Percentiles rank a stretch among this genome's conserved stretches.
Evolutionary conservation across 2,888 invertebrate genomes (phyloP).

Genomic region (Aleiodes testaceus): DNA sequence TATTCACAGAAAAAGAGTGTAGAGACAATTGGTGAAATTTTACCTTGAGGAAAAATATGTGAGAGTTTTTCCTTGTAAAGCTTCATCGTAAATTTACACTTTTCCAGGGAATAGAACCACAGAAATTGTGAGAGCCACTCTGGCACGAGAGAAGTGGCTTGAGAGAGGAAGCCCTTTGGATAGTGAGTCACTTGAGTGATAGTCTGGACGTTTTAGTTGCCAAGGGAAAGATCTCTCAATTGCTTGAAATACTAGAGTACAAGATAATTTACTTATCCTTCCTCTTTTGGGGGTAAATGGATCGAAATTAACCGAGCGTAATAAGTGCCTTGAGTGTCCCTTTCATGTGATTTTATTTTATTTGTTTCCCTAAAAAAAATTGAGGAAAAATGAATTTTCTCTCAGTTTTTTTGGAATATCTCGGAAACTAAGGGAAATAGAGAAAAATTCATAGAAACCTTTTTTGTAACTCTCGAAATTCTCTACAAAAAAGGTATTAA

Average conservation of each 20-base stretch:
- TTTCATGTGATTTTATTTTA: slow-evolving; percentile 1
- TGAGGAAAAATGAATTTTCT: background rate
- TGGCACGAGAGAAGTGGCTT: slow-evolving; percentile 1
- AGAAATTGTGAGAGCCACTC: slow-evolving; percentile 21
- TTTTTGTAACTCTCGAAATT: background rate
- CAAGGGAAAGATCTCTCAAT: slow-evolving; percentile 8
- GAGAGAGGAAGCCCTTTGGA: background rate
- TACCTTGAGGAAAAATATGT: too few species aligned
- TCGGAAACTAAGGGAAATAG: background rate
- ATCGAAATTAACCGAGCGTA: slow-evolving; percentile 27
- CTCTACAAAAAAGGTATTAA: background rate
- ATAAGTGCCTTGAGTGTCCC: slow-evolving; percentile 28
- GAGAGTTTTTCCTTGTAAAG: too few species aligned
- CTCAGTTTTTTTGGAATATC: background rate
- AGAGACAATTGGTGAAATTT: too few species aligned
- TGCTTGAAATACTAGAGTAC: slow-evolving; percentile 10
- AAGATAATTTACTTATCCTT: slow-evolving; percentile 40
- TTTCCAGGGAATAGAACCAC: slow-evolving; percentile 2
- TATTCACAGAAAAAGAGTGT: too few species aligned
- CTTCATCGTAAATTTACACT: too few species aligned
- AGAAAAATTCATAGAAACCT: background rate
- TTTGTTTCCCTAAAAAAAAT: background rate
- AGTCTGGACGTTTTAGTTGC: slow-evolving; percentile 19
- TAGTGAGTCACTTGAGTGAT: slow-evolving; percentile 15
- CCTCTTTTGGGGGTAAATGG: slow-evolving; percentile 17